phyloP scores from a whole-genome alignment of 2,113 vertebrate genomes.

The Gopherus flavomarginatus region DNA sequence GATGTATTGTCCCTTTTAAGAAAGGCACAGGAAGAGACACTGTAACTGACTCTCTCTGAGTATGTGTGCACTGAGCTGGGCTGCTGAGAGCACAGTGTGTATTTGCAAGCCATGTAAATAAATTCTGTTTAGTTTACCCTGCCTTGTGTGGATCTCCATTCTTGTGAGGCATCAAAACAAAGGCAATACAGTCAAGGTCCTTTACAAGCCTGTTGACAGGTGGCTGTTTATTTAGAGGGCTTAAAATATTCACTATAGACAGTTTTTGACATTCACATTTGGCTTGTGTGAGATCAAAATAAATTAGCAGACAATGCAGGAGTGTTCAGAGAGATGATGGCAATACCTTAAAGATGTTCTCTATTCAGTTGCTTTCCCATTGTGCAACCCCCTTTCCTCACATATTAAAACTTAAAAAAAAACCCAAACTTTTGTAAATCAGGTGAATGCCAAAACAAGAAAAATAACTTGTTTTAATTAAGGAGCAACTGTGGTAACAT shows the following conservation, averaged over 20 bases:
- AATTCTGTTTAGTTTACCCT: neutral
- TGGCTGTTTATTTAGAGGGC: constrained; percentile 21
- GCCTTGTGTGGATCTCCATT: neutral
- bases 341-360: neutral
- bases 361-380: neutral
- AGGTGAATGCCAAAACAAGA: neutral
- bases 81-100: neutral
- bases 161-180: neutral
- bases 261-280: constrained; percentile 31
- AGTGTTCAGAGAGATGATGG: neutral
- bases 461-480: neutral
- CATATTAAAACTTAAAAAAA: neutral
- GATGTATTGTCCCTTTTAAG: neutral
- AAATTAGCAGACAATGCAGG: constrained; percentile 48
- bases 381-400: neutral
- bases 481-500: neutral
- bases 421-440: neutral
- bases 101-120: neutral
- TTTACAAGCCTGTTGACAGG: constrained; percentile 25
- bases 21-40: neutral
- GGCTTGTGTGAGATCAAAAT: neutral
- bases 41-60: neutral
- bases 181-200: neutral
- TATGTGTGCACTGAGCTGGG: neutral
- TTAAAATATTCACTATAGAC: constrained; percentile 36